Evolutionary conservation across 2,797 vertebrate genomes (phyloP).

Genomic region (Sylvilagus floridanus): DNA sequence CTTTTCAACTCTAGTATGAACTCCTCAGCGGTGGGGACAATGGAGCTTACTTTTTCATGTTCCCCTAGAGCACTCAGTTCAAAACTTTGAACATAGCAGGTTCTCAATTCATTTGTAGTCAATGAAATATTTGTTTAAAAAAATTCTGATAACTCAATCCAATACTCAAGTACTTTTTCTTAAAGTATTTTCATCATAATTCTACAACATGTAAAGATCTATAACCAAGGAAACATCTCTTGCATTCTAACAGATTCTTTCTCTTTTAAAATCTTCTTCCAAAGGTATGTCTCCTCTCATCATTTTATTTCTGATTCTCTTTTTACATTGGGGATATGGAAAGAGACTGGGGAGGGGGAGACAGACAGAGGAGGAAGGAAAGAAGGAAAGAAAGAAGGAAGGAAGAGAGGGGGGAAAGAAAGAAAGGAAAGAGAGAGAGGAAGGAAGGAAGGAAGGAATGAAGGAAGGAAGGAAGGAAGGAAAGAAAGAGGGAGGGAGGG

Average conservation of each 20-base stretch:
- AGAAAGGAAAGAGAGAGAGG: too few relatives aligned
- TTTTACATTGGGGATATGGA: neutral
- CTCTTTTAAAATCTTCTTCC: slow-evolving; percentile 46
- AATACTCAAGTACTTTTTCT: slow-evolving; percentile 77
- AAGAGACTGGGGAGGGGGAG: neutral
- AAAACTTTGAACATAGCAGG: slow-evolving; percentile 39
- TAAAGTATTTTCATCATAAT: slow-evolving; percentile 71
- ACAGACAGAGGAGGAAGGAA: too few relatives aligned
- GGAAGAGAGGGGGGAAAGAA: too few relatives aligned
- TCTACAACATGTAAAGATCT: slow-evolving; percentile 71
- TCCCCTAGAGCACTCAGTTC: slow-evolving; percentile 22
- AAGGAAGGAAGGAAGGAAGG: neutral
- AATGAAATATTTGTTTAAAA: slow-evolving; percentile 75
- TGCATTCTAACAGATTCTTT: slow-evolving; percentile 56
- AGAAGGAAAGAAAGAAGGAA: too few relatives aligned
- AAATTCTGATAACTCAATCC: slow-evolving; percentile 57
- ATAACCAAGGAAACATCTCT: slow-evolving; percentile 81
- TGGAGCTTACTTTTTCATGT: slow-evolving; percentile 41
- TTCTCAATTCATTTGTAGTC: slow-evolving; percentile 50
- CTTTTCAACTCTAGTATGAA: slow-evolving; percentile 7
- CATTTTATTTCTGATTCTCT: slow-evolving; percentile 35
- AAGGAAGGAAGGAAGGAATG: too few relatives aligned
- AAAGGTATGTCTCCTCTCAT: slow-evolving; percentile 21
- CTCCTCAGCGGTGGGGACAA: neutral
- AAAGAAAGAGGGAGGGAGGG: too few relatives aligned